Base-by-base conservation (phyloP, 2,888 invertebrate species). In the Andrena praecox region DNA sequence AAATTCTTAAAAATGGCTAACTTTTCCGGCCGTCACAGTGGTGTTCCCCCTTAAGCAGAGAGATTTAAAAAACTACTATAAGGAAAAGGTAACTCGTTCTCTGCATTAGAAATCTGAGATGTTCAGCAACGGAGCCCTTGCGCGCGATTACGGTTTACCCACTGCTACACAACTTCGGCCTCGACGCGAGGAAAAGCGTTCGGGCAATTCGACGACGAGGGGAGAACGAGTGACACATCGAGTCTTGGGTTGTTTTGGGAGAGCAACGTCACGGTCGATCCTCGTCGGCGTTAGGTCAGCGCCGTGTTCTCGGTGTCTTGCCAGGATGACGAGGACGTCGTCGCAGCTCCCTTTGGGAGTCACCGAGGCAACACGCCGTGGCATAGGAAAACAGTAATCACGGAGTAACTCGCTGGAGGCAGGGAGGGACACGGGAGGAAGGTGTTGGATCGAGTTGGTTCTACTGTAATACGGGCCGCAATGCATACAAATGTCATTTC, bases 401-500 rank as follows among this genome's bases (percentile, higher is more conserved):
- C 86, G 84, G 88, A 82, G 87, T 91, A 91, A 91, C 86, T 84
- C 84, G 68, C 77, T 66, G 85, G 68, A 86, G 71, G 68, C 79
- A 20, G 77, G 77, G 63, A 60, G 80, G 67, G 63, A 80, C 66
- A 71, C 75, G 54, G 16, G 63, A 29, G 71, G 42, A 68, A 83
- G 84, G 77, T 83, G 85, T 72, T 85, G 89, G 88, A 91, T 91
- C 89, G 89, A 91, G 90, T 91, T 91, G 87, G 81, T 80, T 91
- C 86, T 89, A 90, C 86, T 90, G 91, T 91, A 92, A 91, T 91
- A 85, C 90, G 89, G 76, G 88, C 92, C 89, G 92, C 92, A 93
- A 93, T 93, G 92, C 92, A 92, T 92, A 93, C 93, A 91, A 93
- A 92, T 93, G 91, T 90, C 87, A 90, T 90, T 91, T 88, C 84